phyloP scores from a whole-genome alignment of 2,797 vertebrate species.

The Capromys pilorides region DNA sequence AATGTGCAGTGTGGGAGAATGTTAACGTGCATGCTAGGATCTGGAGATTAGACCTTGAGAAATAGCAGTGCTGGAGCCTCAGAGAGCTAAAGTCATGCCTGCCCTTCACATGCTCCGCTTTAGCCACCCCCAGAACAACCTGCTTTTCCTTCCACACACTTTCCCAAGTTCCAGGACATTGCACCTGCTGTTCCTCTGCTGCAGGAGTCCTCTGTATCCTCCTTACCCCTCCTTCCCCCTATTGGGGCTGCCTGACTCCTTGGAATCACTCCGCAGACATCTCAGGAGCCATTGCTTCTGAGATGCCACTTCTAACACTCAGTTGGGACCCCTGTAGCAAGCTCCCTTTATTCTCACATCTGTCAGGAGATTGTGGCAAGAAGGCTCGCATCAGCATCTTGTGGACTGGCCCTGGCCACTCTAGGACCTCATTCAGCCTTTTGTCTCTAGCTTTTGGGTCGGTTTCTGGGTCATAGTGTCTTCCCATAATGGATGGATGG shows the following conservation, averaged over 20 bases:
- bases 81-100: not conserved
- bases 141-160: not conserved
- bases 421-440: not conserved
- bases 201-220: not conserved
- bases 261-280: not conserved
- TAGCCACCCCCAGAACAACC: not conserved
- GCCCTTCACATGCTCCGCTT: not conserved
- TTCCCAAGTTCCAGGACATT: not conserved
- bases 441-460: not conserved
- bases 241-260: not conserved
- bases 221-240: not conserved
- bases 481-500: not conserved
- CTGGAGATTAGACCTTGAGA: not conserved
- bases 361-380: not conserved
- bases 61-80: not conserved
- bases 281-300: not conserved
- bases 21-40: not conserved
- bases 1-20: slow-evolving; percentile 12
- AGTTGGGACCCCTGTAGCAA: not conserved
- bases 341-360: not conserved
- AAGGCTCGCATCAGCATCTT: not conserved
- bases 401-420: not conserved
- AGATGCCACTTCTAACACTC: not conserved
- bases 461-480: not conserved
- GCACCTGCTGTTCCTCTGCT: not conserved